phyloP scores from a whole-genome alignment of 2,888 invertebrate genomes.

The Acrocera orbiculus region DNA sequence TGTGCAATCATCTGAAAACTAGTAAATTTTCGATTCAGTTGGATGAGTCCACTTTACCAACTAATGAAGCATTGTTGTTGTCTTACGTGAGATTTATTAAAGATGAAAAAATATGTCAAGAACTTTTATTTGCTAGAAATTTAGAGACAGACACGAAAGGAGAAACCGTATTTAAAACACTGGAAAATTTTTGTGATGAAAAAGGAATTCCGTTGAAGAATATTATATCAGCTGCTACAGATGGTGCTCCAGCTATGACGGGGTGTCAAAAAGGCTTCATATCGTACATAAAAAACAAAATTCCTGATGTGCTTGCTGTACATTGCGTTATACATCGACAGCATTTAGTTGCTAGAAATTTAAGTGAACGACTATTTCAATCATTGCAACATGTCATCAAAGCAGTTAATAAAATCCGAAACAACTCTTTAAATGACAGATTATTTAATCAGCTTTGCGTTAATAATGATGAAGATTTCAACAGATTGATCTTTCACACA shows the following conservation, averaged over 20 bases:
- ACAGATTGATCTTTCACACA: too few species aligned
- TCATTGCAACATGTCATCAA: too few species aligned
- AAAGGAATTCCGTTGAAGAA: constrained; percentile 6
- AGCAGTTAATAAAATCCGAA: too few species aligned
- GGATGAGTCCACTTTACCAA: constrained; percentile 22
- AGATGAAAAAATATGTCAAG: constrained; percentile 2
- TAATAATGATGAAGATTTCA: too few species aligned
- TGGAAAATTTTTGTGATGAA: constrained; percentile 3
- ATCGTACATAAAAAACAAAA: constrained; percentile 1
- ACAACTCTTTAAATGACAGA: too few species aligned
- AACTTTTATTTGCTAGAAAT: constrained; percentile 5
- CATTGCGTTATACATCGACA: constrained; percentile 2
- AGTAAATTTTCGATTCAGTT: constrained; percentile 23
- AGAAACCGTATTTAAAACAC: constrained; percentile 6
- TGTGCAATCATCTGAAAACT: constrained; percentile 19
- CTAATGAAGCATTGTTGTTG: constrained; percentile 20
- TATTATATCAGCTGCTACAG: constrained; percentile 6
- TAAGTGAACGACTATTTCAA: constrained; percentile 1
- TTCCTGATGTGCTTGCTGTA: background rate
- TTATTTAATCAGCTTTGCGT: too few species aligned
- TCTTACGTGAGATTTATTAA: constrained; percentile 19
- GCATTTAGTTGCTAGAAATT: constrained; percentile 1
- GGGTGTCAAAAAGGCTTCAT: background rate
- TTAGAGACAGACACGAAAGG: constrained; percentile 5
- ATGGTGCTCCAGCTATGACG: constrained; percentile 4